phyloP scores from a whole-genome alignment of 2,113 vertebrate genomes.

The Chinchilla lanigera region DNA sequence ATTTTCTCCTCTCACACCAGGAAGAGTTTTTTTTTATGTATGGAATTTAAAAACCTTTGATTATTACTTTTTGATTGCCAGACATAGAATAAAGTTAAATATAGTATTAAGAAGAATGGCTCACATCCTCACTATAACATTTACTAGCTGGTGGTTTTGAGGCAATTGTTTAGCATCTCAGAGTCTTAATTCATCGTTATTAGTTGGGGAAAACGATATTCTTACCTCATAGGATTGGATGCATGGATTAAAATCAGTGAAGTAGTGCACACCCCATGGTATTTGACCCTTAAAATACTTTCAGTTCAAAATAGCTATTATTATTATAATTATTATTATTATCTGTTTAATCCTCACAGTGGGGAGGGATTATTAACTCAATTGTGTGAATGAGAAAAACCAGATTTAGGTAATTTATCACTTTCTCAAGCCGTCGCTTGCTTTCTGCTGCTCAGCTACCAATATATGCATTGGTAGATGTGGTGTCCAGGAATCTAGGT shows the following conservation, averaged over 20 bases:
- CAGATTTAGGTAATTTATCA: neutral
- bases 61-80: neutral
- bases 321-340: neutral
- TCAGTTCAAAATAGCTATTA: neutral
- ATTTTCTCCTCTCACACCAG: neutral
- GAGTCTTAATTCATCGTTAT: constrained; percentile 1
- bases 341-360: neutral
- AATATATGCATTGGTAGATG: neutral
- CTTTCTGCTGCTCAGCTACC: neutral
- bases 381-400: neutral
- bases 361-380: constrained; percentile 20
- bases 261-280: neutral
- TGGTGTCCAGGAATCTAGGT: neutral
- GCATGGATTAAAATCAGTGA: neutral
- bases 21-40: neutral
- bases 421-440: neutral
- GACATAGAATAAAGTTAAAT: neutral
- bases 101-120: neutral
- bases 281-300: constrained; percentile 39
- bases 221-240: neutral
- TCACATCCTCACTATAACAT: no score
- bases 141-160: constrained; percentile 19
- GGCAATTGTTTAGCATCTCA: neutral
- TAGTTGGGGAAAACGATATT: neutral
- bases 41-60: neutral